Evolutionary conservation across 2,113 vertebrate species (phyloP).

Genomic region (Atlantisia rogersi): DNA sequence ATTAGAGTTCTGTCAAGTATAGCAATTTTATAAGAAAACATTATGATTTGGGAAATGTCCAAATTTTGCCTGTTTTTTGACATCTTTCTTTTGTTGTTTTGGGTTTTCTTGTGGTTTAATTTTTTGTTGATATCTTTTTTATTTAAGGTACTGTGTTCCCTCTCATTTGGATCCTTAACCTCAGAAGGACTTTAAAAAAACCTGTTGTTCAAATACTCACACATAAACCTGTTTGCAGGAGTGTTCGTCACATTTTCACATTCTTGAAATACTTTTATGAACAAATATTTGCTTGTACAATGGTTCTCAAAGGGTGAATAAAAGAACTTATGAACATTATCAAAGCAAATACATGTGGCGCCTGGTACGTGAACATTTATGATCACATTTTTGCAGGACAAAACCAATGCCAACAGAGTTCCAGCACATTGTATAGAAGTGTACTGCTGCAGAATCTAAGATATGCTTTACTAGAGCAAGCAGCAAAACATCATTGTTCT

Average conservation of each 20-base stretch:
- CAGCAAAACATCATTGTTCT: neutral
- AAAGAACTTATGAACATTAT: slow-evolving; percentile 4
- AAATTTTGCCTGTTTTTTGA: neutral
- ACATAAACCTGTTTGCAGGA: neutral
- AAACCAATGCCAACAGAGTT: neutral
- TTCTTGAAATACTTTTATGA: slow-evolving; percentile 22
- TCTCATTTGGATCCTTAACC: neutral
- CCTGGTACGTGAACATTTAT: neutral
- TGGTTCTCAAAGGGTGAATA: neutral
- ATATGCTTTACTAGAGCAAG: neutral
- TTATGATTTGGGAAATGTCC: neutral
- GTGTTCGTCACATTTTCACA: neutral
- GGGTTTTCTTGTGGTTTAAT: too few species aligned
- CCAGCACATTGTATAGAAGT: neutral
- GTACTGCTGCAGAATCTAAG: neutral
- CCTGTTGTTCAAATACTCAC: neutral
- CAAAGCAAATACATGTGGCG: slow-evolving; percentile 43
- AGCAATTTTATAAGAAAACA: neutral
- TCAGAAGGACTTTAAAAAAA: neutral
- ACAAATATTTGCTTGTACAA: slow-evolving; percentile 46
- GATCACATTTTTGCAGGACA: neutral
- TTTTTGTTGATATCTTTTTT: neutral
- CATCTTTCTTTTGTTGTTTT: neutral
- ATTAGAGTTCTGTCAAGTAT: neutral
- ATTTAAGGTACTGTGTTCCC: neutral